Percentiles rank a stretch among this genome's conserved stretches.
phyloP scores from a whole-genome alignment of 2,797 vertebrate genomes.

The Oreortyx pictus region DNA sequence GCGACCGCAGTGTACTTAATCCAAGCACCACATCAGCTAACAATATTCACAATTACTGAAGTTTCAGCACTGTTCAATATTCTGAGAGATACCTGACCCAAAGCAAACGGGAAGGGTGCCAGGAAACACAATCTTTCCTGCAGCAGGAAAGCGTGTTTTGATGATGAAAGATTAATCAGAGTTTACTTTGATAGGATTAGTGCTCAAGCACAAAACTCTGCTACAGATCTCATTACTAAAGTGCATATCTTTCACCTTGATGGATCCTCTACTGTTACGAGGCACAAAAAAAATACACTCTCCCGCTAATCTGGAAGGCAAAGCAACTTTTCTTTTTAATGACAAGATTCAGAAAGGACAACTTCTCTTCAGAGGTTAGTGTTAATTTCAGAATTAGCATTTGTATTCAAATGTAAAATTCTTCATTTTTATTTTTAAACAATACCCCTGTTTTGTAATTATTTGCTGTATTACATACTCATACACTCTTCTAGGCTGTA shows the following conservation, averaged over 20 bases:
- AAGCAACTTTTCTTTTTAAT: not conserved
- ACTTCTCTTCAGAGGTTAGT: not conserved
- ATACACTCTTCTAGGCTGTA: not conserved
- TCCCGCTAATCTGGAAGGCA: slow-evolving; percentile 26
- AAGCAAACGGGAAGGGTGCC: slow-evolving; percentile 71
- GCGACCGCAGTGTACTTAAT: slow-evolving; percentile 45
- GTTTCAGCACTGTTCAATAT: slow-evolving; percentile 57
- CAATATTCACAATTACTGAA: slow-evolving; percentile 47
- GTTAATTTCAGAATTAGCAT: not conserved
- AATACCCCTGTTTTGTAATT: not conserved
- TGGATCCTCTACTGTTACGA: slow-evolving; percentile 39
- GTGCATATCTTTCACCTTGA: slow-evolving; percentile 60
- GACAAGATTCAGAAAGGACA: not conserved
- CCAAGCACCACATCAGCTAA: slow-evolving; percentile 49
- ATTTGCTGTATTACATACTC: not conserved
- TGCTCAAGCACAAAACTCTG: slow-evolving; percentile 64
- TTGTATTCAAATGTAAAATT: not conserved
- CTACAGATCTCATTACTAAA: slow-evolving; percentile 69
- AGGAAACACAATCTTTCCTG: slow-evolving; percentile 71
- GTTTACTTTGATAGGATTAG: slow-evolving; percentile 77
- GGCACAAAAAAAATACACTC: not conserved
- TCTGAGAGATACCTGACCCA: slow-evolving; percentile 62
- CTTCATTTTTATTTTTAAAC: not conserved
- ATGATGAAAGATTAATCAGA: slow-evolving; percentile 75
- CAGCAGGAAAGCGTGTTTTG: slow-evolving; percentile 22